Base-by-base conservation (phyloP, 2,888 invertebrate species). In the Carterocephalus palaemon region DNA sequence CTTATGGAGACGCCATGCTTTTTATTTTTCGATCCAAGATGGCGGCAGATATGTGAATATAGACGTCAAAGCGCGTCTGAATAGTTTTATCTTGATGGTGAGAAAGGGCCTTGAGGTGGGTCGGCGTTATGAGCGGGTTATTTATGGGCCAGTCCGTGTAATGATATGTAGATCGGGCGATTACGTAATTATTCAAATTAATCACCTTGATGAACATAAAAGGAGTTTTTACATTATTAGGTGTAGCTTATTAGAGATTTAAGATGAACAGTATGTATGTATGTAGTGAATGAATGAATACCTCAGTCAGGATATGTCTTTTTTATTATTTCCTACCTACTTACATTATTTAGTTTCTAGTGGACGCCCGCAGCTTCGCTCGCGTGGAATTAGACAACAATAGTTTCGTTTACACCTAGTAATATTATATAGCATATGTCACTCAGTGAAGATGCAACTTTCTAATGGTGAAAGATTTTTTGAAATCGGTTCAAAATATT, bases 11-110 rank as follows among this genome's bases (percentile, higher is more conserved):
- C 39, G 54, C 56, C 54, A 59, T 60, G 51, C 58, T 54, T 52
- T 51, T 51, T 59, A 59, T 59, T 59, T 60, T 37, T 57, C 51
- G 58, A 57, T 59, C 60, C 61, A 64, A 67, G 74, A 76, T 77
- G 77, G 75, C 69, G 68, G 62, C 56, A 59, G 60, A 76, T 75
- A 75, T 70, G 62, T 63, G 66, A 65, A 80, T 75, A 68, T 67
- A 80, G 77, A 75, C 67, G 77, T 80, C 79, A 80, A 64, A 64
- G 64, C 61, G 62, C 62, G 54, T 56, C 58, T 51, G 57, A 55
- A 62, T 54, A 57, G 57, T 51, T 58, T 70, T 67, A 77, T 77
- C 75, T 71, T 63, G 65, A 70, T 72, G 60, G 62, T 53, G 49
- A 32, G 43, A 37, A 43, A 45, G 56, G 64, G 69, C 70, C 59